phyloP scores from a whole-genome alignment of 2,888 invertebrate genomes.

The Sminthurides aquaticus region DNA sequence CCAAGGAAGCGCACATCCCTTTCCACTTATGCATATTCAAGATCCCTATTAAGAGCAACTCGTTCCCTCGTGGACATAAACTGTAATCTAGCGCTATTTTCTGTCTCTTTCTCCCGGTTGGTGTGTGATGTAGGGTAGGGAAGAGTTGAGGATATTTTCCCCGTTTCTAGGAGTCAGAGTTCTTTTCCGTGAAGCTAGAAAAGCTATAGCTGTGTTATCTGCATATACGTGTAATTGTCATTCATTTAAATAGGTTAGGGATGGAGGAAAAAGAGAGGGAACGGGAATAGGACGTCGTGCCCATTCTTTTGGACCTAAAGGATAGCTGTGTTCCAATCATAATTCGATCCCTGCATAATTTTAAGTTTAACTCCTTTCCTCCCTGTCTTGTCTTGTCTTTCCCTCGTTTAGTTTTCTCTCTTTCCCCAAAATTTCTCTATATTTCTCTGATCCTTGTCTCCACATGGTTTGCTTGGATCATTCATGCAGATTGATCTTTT shows the following conservation, averaged over 20 bases:
- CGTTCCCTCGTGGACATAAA: not conserved
- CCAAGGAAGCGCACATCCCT: conserved; percentile 13
- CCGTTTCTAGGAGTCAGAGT: not conserved
- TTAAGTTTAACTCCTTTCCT: not conserved
- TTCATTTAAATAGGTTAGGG: not conserved
- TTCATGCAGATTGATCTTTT: conserved; percentile 17
- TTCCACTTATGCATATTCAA: not conserved
- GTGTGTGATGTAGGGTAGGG: not conserved
- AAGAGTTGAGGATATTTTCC: not conserved
- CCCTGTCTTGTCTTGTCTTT: not conserved
- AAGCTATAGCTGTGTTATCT: not conserved
- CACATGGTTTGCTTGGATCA: not conserved
- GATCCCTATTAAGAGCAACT: not conserved
- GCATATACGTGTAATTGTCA: not conserved
- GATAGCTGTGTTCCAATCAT: not conserved
- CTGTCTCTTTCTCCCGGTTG: not conserved
- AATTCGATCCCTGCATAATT: not conserved
- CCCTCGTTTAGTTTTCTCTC: not conserved
- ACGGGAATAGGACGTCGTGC: not conserved
- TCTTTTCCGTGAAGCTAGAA: not conserved
- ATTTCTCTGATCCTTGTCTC: conserved; percentile 7
- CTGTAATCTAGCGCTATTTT: not conserved
- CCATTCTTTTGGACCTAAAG: not conserved
- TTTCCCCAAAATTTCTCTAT: not conserved
- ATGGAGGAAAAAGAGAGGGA: not conserved